A percentile compares a stretch with the other conserved stretches of the same genome.
Conservation (phyloP, 2,797 vertebrate species). For the Momotus momota region DNA sequence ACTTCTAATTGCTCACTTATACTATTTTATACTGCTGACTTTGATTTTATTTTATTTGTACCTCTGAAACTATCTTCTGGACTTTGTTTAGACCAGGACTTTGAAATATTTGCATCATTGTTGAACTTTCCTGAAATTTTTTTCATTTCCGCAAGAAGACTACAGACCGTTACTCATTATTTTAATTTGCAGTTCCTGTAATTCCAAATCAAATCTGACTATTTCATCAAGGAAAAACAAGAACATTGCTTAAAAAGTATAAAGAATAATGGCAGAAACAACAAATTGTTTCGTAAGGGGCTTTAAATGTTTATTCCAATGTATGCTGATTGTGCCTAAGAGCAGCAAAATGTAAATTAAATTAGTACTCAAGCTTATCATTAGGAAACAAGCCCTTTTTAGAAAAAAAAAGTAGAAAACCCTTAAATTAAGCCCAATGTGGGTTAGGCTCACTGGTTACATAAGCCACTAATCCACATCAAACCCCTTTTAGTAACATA, state of each 20-base stretch:
- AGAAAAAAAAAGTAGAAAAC: background rate
- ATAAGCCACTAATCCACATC: constrained; percentile 61
- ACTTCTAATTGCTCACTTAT: background rate
- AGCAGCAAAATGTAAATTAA: constrained; percentile 58
- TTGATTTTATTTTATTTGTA: background rate
- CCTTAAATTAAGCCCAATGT: constrained; percentile 53
- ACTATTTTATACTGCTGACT: background rate
- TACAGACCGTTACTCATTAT: constrained; percentile 23
- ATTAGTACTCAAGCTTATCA: constrained; percentile 39
- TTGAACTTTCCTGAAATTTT: constrained; percentile 17
- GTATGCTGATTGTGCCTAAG: background rate
- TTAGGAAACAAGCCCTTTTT: constrained; percentile 50
- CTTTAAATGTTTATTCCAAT: constrained; percentile 21
- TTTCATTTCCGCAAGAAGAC: background rate
- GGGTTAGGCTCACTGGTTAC: constrained; percentile 22
- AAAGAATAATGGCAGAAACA: constrained; percentile 23
- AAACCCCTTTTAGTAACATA: constrained; percentile 62
- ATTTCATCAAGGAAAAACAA: constrained; percentile 43
- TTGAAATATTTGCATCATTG: background rate
- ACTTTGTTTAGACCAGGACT: background rate
- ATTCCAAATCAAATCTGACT: constrained; percentile 58
- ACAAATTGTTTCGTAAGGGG: constrained; percentile 27
- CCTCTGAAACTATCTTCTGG: background rate
- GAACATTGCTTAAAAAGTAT: constrained; percentile 35
- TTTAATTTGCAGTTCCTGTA: constrained; percentile 56